Evolutionary conservation across 1,140 invertebrate genomes (phyloP).

Genomic region (Acromyrmex echinatior): DNA sequence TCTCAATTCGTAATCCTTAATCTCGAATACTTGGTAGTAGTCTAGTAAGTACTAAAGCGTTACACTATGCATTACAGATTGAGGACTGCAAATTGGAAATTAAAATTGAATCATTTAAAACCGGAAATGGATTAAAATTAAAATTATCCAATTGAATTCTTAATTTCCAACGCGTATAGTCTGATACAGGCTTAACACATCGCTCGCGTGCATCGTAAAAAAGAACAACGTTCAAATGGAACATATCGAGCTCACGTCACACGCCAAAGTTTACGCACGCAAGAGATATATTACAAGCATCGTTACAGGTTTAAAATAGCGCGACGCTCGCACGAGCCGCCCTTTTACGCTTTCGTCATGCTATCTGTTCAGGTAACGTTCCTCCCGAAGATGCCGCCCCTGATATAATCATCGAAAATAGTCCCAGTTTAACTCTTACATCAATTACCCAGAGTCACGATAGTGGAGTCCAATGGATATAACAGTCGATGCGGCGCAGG

Average conservation of each 20-base stretch:
- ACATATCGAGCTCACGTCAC: conserved; percentile 1
- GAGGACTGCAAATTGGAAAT: too few relatives aligned
- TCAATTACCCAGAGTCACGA: neutral
- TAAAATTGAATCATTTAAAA: too few relatives aligned
- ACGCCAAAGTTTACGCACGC: conserved; percentile 31
- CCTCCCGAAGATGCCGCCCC: neutral
- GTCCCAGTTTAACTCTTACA: neutral
- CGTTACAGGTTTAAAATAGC: neutral
- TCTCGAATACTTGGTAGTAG: too few relatives aligned
- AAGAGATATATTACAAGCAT: neutral
- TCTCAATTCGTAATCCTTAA: too few relatives aligned
- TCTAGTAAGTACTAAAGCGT: too few relatives aligned
- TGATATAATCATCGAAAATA: conserved; percentile 1
- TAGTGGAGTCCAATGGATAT: neutral
- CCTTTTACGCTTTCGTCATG: neutral
- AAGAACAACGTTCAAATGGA: conserved; percentile 1
- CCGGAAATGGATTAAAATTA: too few relatives aligned
- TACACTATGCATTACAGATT: too few relatives aligned
- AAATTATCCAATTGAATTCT: too few relatives aligned
- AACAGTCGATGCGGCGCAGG: neutral
- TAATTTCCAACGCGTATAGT: too few relatives aligned
- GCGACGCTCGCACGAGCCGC: neutral
- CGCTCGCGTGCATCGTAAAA: neutral
- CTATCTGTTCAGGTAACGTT: neutral
- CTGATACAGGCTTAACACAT: neutral